Conservation (phyloP, 2,888 invertebrate species). For the Cephalotes varians region DNA sequence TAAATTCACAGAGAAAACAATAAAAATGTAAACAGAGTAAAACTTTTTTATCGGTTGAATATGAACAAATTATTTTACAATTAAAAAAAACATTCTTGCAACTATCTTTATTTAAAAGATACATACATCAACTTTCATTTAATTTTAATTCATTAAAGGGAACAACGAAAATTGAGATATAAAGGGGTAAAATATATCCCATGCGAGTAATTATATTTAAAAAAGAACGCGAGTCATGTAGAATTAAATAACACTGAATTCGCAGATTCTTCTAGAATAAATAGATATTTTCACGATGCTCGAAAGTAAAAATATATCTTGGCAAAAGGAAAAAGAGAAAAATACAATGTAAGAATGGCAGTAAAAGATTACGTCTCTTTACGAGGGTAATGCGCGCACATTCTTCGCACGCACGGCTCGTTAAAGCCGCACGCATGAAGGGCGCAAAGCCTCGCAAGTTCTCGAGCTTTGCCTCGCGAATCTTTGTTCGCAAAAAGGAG, state of each 20-base stretch:
- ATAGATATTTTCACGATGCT: background rate
- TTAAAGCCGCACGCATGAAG: slow-evolving; percentile 60
- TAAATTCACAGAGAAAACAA: too few relatives aligned
- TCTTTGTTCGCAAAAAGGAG: slow-evolving; percentile 45
- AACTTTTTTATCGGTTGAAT: too few relatives aligned
- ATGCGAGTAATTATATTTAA: too few relatives aligned
- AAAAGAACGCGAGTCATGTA: too few relatives aligned
- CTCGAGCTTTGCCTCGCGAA: slow-evolving; percentile 27
- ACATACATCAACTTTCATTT: too few relatives aligned
- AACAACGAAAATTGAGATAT: too few relatives aligned
- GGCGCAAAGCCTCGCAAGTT: slow-evolving; percentile 25
- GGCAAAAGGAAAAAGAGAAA: slow-evolving; percentile 22
- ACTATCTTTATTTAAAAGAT: too few relatives aligned
- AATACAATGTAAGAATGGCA: slow-evolving; percentile 20
- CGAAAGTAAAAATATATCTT: slow-evolving; percentile 2
- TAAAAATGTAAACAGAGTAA: too few relatives aligned
- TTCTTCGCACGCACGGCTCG: slow-evolving; percentile 60
- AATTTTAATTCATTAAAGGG: too few relatives aligned
- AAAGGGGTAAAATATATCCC: too few relatives aligned
- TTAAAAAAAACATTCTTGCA: too few relatives aligned
- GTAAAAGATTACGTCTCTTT: slow-evolving; percentile 30
- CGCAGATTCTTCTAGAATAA: background rate
- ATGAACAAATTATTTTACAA: too few relatives aligned
- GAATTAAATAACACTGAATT: background rate
- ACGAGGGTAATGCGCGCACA: slow-evolving; percentile 24